These are phyloP conservation scores for Epizoanthus ramosus DNA, from an alignment of 92 coral and sea anemone genomes.

Conservation along the genomic window DNA sequence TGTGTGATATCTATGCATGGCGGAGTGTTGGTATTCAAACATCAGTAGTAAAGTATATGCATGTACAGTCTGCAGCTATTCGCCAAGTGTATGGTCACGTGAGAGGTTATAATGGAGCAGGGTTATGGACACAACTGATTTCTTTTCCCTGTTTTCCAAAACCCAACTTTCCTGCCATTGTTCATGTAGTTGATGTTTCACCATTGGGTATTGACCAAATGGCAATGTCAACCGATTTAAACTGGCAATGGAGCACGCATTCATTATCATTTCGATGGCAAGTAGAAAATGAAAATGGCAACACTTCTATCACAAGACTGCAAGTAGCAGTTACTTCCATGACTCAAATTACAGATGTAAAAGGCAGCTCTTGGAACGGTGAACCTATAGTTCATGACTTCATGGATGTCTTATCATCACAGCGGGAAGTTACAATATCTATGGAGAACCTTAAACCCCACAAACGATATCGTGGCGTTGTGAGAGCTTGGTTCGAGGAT, in stretches of 20 bases:
- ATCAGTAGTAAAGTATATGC: neutral
- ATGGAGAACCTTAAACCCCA: constrained; percentile 19
- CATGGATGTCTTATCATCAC: constrained; percentile 39
- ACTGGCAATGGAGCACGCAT: neutral
- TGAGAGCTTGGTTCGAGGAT: constrained; percentile 25
- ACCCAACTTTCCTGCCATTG: too few relatives aligned
- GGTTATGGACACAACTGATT: too few relatives aligned
- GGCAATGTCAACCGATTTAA: neutral
- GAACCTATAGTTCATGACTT: constrained; percentile 43
- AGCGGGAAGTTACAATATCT: constrained; percentile 6
- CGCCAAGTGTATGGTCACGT: too few relatives aligned
- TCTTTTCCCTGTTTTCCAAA: too few relatives aligned
- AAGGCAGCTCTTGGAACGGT: constrained; percentile 35
- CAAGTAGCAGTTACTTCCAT: constrained; percentile 32
- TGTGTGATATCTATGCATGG: constrained; percentile 25
- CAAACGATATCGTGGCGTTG: constrained; percentile 35
- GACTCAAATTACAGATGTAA: neutral
- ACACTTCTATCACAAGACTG: constrained; percentile 13
- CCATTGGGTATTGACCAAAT: neutral
- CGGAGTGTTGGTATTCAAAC: constrained; percentile 6
- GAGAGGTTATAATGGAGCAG: too few relatives aligned
- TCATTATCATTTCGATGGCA: too few relatives aligned
- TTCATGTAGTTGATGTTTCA: neutral
- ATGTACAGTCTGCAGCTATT: neutral
- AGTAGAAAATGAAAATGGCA: constrained; percentile 31